Percentiles rank a stretch among this genome's conserved stretches.
Evolutionary conservation across 2,113 vertebrate species (phyloP).

Genomic region (Ammospiza caudacuta): DNA sequence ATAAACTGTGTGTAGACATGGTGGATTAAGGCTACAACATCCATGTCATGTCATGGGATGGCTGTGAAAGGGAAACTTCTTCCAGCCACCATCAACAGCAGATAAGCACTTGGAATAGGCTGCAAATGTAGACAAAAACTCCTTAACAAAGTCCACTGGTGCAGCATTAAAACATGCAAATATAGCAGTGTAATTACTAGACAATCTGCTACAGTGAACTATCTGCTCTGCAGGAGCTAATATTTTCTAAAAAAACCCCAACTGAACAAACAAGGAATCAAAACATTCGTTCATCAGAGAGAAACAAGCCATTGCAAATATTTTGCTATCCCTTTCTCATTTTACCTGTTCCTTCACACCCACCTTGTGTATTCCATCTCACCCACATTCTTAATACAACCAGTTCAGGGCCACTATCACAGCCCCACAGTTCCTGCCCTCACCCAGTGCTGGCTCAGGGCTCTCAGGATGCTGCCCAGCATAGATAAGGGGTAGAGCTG

Average conservation of each 20-base stretch:
- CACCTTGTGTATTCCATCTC: not conserved
- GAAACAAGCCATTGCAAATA: not conserved
- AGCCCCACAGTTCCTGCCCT: not conserved
- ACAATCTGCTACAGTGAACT: not conserved
- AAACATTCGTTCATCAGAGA: not conserved
- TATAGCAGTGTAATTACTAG: not conserved
- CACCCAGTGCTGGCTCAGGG: not conserved
- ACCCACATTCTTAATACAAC: not conserved
- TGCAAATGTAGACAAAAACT: not conserved
- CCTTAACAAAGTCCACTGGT: not conserved
- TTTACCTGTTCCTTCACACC: not conserved
- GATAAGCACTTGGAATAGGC: not conserved
- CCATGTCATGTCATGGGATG: not conserved
- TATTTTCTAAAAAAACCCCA: not conserved
- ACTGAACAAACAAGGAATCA: fast-evolving
- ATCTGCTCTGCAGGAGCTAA: not conserved
- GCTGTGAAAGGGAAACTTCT: not conserved
- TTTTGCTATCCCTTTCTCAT: not conserved
- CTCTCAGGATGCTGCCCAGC: not conserved
- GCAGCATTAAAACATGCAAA: not conserved
- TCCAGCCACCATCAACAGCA: not conserved
- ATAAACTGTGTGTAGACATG: not conserved
- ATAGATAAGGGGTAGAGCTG: not conserved
- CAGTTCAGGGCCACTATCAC: not conserved
- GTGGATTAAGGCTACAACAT: not conserved